phyloP scores from a whole-genome alignment of 2,113 vertebrate species.

The Gymnorhina tibicen region DNA sequence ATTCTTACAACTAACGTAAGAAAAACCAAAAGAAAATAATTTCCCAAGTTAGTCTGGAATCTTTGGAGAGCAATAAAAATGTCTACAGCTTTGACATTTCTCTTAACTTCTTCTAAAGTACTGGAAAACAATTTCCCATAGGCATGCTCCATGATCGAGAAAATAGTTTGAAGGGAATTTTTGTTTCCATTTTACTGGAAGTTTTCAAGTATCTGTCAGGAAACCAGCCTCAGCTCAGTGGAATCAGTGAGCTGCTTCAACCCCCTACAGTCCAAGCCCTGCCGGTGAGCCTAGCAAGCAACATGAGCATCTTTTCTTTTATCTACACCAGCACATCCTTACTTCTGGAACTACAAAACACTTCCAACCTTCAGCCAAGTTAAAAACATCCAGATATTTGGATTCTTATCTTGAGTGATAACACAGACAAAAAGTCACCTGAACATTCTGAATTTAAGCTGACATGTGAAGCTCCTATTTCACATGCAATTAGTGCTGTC shows the following conservation, averaged over 20 bases:
- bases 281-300: not conserved
- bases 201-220: not conserved
- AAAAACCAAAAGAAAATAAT: not conserved
- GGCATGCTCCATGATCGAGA: not conserved
- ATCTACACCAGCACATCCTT: not conserved
- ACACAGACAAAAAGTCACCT: not conserved
- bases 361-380: not conserved
- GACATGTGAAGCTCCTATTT: not conserved
- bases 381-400: not conserved
- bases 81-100: not conserved
- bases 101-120: not conserved
- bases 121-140: not conserved
- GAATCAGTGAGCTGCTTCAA: not conserved
- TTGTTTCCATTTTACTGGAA: not conserved
- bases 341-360: not conserved
- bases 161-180: not conserved
- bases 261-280: fast-evolving
- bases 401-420: not conserved
- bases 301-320: not conserved
- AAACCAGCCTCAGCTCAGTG: not conserved
- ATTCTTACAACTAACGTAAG: not conserved
- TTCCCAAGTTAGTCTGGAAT: not conserved
- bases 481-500: not conserved
- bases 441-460: not conserved
- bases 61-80: not conserved